Percentiles rank a stretch among this genome's conserved stretches.
phyloP scores from a whole-genome alignment of 2,888 invertebrate genomes.

The Sinhomidia bicolor region DNA sequence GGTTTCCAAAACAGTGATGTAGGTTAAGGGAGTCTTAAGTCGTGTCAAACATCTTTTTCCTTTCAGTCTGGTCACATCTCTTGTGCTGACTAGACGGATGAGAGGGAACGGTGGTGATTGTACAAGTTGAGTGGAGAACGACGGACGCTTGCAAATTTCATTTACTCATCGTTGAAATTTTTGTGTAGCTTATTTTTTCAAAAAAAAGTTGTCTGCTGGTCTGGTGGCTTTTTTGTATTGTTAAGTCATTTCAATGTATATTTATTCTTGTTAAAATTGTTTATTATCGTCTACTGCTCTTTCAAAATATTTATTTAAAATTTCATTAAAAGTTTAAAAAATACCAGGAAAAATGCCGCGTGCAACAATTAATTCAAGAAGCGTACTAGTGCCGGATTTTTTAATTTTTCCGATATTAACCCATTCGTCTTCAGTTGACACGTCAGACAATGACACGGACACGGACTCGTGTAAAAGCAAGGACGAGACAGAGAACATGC shows the following conservation, averaged over 20 bases:
- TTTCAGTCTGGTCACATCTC: constrained; percentile 66
- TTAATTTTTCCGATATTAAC: constrained; percentile 45
- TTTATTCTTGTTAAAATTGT: neutral
- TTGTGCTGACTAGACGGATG: constrained; percentile 54
- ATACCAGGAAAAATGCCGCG: constrained; percentile 50
- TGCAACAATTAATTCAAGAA: constrained; percentile 39
- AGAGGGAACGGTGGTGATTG: constrained; percentile 2
- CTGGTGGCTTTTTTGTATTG: neutral
- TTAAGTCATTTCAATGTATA: neutral
- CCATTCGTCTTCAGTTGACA: neutral
- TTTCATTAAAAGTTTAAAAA: constrained; percentile 11
- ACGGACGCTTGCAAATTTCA: no score
- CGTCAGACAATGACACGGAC: constrained; percentile 33
- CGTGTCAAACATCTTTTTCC: constrained; percentile 60
- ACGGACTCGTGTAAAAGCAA: constrained; percentile 13
- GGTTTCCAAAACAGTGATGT: constrained; percentile 55
- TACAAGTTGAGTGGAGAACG: neutral
- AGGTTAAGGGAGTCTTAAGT: constrained; percentile 66
- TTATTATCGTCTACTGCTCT: neutral
- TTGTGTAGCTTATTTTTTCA: no score
- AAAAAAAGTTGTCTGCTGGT: neutral
- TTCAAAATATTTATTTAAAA: neutral
- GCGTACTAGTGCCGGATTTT: constrained; percentile 49
- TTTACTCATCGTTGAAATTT: no score
- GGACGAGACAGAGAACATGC: constrained; percentile 44